Evolutionary conservation across 1,140 invertebrate species (phyloP), one percentile per base, ranked within the genome.

Genomic region (Heterodera carotae): DNA sequence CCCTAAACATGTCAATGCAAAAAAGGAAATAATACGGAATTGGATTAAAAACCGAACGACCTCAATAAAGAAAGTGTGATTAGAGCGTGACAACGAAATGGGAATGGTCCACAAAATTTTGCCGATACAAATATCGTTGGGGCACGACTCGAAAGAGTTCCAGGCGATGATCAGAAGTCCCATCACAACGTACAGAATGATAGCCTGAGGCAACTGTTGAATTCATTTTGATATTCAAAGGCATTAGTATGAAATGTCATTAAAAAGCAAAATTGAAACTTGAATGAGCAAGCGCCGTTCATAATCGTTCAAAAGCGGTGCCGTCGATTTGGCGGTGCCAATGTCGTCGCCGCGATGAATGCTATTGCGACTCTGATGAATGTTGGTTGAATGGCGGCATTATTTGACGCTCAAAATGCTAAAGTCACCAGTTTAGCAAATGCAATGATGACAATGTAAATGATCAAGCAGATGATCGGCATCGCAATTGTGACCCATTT

Each of bases 231-330:
- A 53, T 22, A 12, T n/a, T 10, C 7, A 43, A 43, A 22, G 22
- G 48, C 48, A 56, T 18, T 5, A 22, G 22, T 56, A 22, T 5
- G 12, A 18, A 53, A 53, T 56, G 15, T 22, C 15, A 18, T 56
- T 22, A 18, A 22, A 56, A 56, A 56, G 22, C 18, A 0, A 56
- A 2, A 56, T 56, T 56, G 15, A 56, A 56, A 34, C 62, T n/a
- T 66, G 62, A 22, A 66, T 66, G 22, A 66, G 62, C 33, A 66
- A 22, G 10, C 62, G 62, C 3, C 29, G 62, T 66, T 66, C 62
- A 22, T 66, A 66, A 6, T 66, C 62, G 33, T 66, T 66, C 62
- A 66, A 34, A 66, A 66, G 62, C 10, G 62, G 62, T 22, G 62
- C 33, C 62, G 62, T 66, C 25, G 62, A 15, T 2, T 66, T 66